phyloP scores from a whole-genome alignment of 2,797 vertebrate genomes.

The Decapterus maruadsi region DNA sequence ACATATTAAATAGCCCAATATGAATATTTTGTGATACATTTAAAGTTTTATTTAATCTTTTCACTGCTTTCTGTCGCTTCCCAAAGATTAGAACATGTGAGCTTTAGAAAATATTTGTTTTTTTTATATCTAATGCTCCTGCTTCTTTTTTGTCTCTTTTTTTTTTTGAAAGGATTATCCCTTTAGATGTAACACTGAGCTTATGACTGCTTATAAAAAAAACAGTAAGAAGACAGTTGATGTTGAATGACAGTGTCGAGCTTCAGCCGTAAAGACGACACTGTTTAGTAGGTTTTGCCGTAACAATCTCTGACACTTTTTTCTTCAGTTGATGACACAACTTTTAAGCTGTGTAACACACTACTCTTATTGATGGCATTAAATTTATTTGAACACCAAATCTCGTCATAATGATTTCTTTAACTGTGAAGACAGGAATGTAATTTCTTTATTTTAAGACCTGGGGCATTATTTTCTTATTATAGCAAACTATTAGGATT shows the following conservation, averaged over 20 bases:
- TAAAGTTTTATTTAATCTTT: not conserved
- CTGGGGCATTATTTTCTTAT: not conserved
- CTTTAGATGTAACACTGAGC: not conserved
- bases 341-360: conserved; percentile 33
- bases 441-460: not conserved
- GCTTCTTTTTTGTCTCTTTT: not conserved
- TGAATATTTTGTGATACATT: conserved; percentile 1
- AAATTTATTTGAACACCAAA: conserved; percentile 57
- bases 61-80: conserved; percentile 1
- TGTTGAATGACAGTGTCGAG: conserved; percentile 1
- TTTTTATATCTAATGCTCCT: not conserved
- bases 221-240: not conserved
- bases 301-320: conserved; percentile 20
- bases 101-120: conserved; percentile 9
- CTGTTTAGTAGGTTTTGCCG: conserved; percentile 23
- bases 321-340: conserved; percentile 25
- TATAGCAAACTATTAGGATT: not conserved
- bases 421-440: not conserved
- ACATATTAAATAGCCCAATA: conserved; percentile 7
- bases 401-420: not conserved
- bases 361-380: conserved; percentile 64
- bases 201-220: conserved; percentile 17
- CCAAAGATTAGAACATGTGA: conserved; percentile 58
- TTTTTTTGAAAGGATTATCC: not conserved
- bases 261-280: conserved; percentile 45